phyloP scores from a whole-genome alignment of 23 tunicate genomes.

The Botrylloides violaceus region DNA sequence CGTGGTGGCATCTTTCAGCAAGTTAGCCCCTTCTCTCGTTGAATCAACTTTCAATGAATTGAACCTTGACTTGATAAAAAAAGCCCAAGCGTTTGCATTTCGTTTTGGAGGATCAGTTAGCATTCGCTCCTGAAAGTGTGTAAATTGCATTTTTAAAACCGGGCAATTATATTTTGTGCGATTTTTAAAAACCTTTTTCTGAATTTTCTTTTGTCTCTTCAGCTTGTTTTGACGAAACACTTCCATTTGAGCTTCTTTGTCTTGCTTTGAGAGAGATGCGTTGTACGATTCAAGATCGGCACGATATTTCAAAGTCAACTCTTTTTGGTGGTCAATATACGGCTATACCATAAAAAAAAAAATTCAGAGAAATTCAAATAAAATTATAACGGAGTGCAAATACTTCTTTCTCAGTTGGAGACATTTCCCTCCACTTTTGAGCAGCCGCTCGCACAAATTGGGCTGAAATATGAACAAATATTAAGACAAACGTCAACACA shows the following conservation, averaged over 20 bases:
- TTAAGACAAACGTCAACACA: too few relatives aligned
- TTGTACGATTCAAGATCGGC: constrained; percentile 2
- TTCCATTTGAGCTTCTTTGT: background rate
- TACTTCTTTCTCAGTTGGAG: constrained; percentile 5
- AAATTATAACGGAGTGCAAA: background rate
- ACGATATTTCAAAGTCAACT: constrained; percentile 1
- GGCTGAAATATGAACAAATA: background rate
- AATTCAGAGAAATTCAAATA: background rate
- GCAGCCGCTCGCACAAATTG: background rate
- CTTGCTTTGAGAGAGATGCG: constrained; percentile 2
- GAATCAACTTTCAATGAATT: background rate
- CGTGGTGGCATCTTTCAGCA: constrained; percentile 20
- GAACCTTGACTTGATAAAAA: constrained; percentile 4
- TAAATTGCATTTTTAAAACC: too few relatives aligned
- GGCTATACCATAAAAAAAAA: background rate
- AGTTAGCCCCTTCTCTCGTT: background rate
- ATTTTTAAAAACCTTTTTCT: background rate
- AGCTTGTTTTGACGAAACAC: constrained; percentile 10
- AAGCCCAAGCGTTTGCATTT: background rate
- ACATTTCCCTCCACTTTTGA: constrained; percentile 4
- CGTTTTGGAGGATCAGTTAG: constrained; percentile 9
- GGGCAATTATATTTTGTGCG: too few relatives aligned
- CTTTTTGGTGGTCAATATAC: constrained; percentile 4
- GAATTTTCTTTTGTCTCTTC: background rate
- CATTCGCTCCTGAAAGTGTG: background rate